These are phyloP conservation scores for Spisula solida DNA, from an alignment of 2,888 invertebrate species.

Conservation along the genomic window DNA sequence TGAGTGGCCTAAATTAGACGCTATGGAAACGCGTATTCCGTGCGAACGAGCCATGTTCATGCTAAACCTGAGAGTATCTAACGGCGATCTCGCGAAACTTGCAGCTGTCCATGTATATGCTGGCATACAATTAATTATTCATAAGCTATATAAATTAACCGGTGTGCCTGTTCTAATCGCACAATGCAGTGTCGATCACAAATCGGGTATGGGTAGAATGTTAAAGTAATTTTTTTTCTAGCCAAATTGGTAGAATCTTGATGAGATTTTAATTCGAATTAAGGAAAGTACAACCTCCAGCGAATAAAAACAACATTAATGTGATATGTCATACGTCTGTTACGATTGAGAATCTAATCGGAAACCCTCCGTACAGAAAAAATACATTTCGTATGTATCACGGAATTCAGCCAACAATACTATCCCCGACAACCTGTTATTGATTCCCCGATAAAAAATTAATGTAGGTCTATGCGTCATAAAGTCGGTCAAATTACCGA, in stretches of 20 bases:
- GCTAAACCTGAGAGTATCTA: neutral
- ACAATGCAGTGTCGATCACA: neutral
- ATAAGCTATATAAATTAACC: slow-evolving; percentile 4
- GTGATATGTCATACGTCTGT: neutral
- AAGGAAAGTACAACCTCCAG: neutral
- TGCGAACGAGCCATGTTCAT: neutral
- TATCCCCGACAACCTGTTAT: no score
- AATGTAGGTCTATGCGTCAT: no score
- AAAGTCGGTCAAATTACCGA: no score
- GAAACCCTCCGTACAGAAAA: no score
- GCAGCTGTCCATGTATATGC: neutral
- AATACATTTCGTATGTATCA: no score
- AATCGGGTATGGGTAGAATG: neutral
- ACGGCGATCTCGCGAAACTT: neutral
- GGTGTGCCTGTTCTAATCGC: neutral
- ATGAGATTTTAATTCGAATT: neutral
- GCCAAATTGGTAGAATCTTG: neutral
- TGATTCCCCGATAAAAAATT: no score
- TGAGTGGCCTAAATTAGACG: slow-evolving; percentile 29
- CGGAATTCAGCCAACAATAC: no score
- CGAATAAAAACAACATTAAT: neutral
- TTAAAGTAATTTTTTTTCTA: neutral
- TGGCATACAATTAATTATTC: neutral
- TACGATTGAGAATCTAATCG: no score
- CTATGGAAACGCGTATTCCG: slow-evolving; percentile 3